Conservation (phyloP, 2,888 invertebrate species). For the Meloe dianella region DNA sequence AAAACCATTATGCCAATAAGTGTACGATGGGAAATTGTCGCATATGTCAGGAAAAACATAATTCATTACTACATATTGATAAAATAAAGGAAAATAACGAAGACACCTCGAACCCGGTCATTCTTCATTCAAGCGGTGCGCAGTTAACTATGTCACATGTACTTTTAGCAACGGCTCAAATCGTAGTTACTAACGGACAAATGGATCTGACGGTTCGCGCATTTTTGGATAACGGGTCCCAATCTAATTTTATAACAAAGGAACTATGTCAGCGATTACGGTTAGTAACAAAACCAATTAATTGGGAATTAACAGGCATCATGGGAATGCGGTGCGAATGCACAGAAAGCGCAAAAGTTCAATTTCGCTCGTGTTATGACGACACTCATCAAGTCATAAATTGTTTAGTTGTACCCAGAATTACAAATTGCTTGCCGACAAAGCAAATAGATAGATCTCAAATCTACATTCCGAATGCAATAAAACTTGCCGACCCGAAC, state of each 20-base stretch:
- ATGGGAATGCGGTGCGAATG: neutral
- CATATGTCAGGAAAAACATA: slow-evolving; percentile 25
- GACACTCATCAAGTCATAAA: neutral
- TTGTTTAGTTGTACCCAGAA: neutral
- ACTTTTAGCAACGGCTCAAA: neutral
- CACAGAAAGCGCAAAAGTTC: neutral
- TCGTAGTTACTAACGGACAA: neutral
- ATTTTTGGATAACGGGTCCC: neutral
- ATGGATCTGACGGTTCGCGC: neutral
- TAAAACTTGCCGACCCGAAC: neutral
- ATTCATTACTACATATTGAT: slow-evolving; percentile 22
- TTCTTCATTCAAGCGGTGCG: neutral
- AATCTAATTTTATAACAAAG: neutral
- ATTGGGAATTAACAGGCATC: neutral
- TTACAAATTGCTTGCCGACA: neutral
- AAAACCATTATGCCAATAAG: slow-evolving; percentile 4
- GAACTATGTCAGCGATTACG: neutral
- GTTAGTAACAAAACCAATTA: neutral
- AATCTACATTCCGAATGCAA: neutral
- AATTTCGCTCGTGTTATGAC: neutral
- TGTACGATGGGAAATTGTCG: slow-evolving; percentile 20
- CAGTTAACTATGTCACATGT: neutral
- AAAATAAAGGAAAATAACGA: neutral
- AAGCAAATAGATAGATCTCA: neutral
- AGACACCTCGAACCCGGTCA: neutral